Evolutionary conservation across 2,113 vertebrate genomes (phyloP).

Genomic region (Ptilonorhynchus violaceus): DNA sequence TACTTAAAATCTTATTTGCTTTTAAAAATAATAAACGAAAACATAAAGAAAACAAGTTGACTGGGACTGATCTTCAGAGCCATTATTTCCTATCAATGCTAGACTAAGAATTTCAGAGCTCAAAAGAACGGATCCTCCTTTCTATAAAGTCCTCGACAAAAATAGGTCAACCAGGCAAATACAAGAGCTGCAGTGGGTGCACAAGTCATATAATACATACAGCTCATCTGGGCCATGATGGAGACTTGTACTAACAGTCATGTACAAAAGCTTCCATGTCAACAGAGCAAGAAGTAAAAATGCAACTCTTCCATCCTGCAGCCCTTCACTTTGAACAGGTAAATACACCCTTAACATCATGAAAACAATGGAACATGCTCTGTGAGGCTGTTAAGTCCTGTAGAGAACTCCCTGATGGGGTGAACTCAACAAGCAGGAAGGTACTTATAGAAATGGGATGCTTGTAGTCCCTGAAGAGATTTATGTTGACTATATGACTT

Average conservation of each 20-base stretch:
- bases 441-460: background rate
- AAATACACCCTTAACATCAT: background rate
- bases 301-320: background rate
- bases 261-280: background rate
- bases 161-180: background rate
- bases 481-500: background rate
- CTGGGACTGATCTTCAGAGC: background rate
- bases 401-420: background rate
- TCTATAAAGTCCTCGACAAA: background rate
- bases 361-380: background rate
- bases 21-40: background rate
- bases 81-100: background rate
- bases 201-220: background rate
- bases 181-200: background rate
- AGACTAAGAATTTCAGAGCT: background rate
- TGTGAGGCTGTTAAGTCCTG: background rate
- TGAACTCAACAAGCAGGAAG: background rate
- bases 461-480: background rate
- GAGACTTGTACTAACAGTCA: background rate
- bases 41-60: background rate
- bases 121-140: background rate
- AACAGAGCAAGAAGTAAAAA: background rate
- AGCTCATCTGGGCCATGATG: background rate
- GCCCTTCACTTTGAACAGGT: background rate
- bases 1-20: background rate